Evolutionary conservation across 2,888 invertebrate species (phyloP).

Genomic region (Tachina fera): DNA sequence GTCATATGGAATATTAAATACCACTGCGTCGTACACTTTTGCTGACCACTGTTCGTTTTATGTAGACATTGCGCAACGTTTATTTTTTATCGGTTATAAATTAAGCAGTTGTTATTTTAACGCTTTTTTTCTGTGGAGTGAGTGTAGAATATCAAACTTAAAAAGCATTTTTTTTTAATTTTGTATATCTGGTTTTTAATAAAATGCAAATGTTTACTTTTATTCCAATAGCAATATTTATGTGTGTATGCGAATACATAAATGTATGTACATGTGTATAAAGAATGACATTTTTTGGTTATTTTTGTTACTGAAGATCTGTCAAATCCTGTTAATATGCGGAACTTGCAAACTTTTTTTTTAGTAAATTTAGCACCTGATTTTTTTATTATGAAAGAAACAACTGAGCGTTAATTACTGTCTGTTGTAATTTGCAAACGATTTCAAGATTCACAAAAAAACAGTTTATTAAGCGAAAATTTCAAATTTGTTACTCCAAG

Average conservation of each 20-base stretch:
- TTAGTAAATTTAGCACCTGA: not conserved
- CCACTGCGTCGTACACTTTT: not conserved
- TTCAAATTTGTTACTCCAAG: too few relatives aligned
- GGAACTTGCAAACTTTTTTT: conserved; percentile 14
- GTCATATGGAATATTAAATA: not conserved
- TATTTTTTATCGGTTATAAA: conserved; percentile 33
- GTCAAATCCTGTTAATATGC: conserved; percentile 19
- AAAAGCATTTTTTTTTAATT: conserved; percentile 15
- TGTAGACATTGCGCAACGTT: conserved; percentile 43
- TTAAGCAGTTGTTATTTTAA: conserved; percentile 41
- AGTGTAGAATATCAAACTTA: conserved; percentile 27
- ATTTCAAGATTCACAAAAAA: too few relatives aligned
- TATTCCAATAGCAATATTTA: not conserved
- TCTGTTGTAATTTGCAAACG: not conserved
- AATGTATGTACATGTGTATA: not conserved
- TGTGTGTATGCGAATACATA: too few relatives aligned
- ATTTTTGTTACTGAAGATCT: not conserved
- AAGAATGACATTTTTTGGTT: not conserved
- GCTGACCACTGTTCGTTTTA: not conserved
- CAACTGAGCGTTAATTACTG: not conserved
- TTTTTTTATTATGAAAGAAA: not conserved
- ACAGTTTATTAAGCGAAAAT: too few relatives aligned
- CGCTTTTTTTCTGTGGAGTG: not conserved
- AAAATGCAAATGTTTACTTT: conserved; percentile 18
- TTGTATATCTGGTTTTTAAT: conserved; percentile 16